Conservation (phyloP, 1,140 invertebrate genomes). For the Diorhabda elongata region DNA sequence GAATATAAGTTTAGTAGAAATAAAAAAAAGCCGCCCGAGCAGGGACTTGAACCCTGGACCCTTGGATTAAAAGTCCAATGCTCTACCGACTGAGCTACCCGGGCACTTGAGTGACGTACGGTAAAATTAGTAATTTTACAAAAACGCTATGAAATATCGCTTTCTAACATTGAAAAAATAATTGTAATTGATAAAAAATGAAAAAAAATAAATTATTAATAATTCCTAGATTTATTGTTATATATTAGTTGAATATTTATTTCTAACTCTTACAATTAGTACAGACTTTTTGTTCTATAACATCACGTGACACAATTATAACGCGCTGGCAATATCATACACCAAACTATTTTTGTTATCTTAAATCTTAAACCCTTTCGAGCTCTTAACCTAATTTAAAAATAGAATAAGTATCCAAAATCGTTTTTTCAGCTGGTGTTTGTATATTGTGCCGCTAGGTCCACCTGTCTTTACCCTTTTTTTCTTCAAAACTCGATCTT, state of each 20-base stretch:
- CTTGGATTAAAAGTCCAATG: slow-evolving; percentile 74
- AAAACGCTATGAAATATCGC: too few relatives aligned
- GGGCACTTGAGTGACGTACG: not conserved
- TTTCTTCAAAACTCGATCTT: not conserved
- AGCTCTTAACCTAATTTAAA: slow-evolving; percentile 1
- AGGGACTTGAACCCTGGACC: slow-evolving; percentile 74
- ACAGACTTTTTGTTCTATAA: too few relatives aligned
- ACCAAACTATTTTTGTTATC: too few relatives aligned
- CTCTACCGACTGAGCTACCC: slow-evolving; percentile 64
- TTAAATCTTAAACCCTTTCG: not conserved
- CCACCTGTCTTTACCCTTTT: not conserved
- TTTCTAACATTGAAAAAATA: too few relatives aligned
- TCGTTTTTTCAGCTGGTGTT: slow-evolving; percentile 1
- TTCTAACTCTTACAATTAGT: too few relatives aligned
- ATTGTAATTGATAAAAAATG: too few relatives aligned
- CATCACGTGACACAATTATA: too few relatives aligned
- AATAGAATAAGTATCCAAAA: not conserved
- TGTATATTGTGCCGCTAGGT: not conserved
- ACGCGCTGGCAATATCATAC: too few relatives aligned
- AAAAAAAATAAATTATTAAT: too few relatives aligned
- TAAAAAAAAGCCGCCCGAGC: slow-evolving; percentile 57
- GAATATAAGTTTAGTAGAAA: slow-evolving; percentile 1
- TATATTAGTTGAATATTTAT: too few relatives aligned
- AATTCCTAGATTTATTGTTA: too few relatives aligned
- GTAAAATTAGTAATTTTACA: too few relatives aligned